Evolutionary conservation across 1,140 invertebrate species (phyloP).

Genomic region (Hestina assimilis): DNA sequence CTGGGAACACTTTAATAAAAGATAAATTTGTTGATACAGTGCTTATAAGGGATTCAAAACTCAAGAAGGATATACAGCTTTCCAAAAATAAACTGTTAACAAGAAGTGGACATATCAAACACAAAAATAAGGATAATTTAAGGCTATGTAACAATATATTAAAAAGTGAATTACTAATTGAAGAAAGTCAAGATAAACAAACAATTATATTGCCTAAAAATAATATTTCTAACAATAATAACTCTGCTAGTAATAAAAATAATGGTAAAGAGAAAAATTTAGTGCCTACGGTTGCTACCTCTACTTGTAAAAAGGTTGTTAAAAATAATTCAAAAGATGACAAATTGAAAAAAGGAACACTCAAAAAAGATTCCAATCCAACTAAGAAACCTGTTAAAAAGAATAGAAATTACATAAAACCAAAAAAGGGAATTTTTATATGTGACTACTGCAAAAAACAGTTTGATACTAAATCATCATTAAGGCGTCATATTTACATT

Average conservation of each 20-base stretch:
- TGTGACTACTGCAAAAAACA: constrained; percentile 78
- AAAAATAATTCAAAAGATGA: background rate
- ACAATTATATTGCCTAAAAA: constrained; percentile 10
- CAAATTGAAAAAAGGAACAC: background rate
- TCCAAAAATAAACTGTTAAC: constrained; percentile 31
- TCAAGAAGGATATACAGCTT: constrained; percentile 17
- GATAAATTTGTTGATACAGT: constrained; percentile 39
- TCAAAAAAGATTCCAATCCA: background rate
- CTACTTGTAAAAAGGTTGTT: background rate
- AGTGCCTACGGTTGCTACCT: background rate
- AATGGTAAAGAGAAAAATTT: constrained; percentile 16
- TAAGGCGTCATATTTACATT: constrained; percentile 79
- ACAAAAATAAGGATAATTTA: constrained; percentile 45
- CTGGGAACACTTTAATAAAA: constrained; percentile 21
- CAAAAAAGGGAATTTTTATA: constrained; percentile 38
- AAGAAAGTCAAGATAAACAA: constrained; percentile 33
- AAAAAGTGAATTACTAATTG: constrained; percentile 60
- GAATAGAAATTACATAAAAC: background rate
- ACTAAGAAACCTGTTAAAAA: background rate
- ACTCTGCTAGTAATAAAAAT: constrained; percentile 22
- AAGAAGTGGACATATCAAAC: constrained; percentile 46
- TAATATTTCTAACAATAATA: constrained; percentile 34
- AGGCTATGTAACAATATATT: constrained; percentile 52
- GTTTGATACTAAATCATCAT: constrained; percentile 74
- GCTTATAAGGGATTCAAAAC: constrained; percentile 25